Base-by-base conservation (phyloP, 2,113 vertebrate species). In the Amia ocellicauda region DNA sequence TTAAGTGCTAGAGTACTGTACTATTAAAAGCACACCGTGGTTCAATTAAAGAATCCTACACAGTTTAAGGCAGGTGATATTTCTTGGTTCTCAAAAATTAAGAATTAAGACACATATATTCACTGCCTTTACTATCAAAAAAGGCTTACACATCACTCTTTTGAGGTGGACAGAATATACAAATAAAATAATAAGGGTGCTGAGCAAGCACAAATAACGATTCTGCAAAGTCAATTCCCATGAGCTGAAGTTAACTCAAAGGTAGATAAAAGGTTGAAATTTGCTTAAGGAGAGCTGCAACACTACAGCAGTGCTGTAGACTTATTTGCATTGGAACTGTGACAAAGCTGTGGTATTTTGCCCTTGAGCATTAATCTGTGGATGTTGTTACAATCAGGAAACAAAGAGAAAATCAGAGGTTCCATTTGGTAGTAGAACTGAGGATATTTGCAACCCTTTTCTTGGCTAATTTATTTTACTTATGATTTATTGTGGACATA, bases 41-140 rank as follows among this genome's bases (percentile, higher is more conserved):
- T 42, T 60, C 41, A 47, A 47, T 60, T 60, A 60, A 26, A 60
- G 41, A 14, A n/a, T 19, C 19, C 58, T 40, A 43, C 19, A 26
- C 11, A 36, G 31, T 8, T 24, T 28, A 47, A n/a, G 23, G 56
- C 11, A 16, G 9, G 31, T 20, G 29, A 42, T 19, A 58, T 27
- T 26, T 60, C 24, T 24, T 23, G 58, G 14, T 60, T 47, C 19
- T 55, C 17, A 17, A 27, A 22, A 52, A 3, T 20, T 52, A 3
- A 8, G 16, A 9, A 27, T 23, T 4, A 26, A 53, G 20, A 11
- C 22, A 26, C 51, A 14, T 27, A 14, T 3, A 7, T 23, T 27
- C 7, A 2, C 1, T 16, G 1, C 2, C 11, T 52, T 23, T 7
- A 26, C 51, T 14, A 2, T 14, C 23, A 26, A 5, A 53, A 53